These are phyloP conservation scores for Drosophila rhopaloa DNA, from an alignment of 1,140 invertebrate genomes.

Conservation along the genomic window DNA sequence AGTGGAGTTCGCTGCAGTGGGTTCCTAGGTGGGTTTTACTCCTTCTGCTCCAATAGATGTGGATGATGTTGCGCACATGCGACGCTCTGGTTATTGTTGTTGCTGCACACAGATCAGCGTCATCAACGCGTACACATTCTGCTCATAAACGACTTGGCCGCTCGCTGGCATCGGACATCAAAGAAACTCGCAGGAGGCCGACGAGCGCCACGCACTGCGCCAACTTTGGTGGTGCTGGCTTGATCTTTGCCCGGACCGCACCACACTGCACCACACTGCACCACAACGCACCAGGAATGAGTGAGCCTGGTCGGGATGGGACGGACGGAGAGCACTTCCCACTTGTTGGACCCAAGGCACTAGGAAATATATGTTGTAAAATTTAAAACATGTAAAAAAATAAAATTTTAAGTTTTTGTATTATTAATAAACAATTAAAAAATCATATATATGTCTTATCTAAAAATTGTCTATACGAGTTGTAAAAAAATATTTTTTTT, in stretches of 20 bases:
- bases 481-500: too few relatives aligned
- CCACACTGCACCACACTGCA: constrained; percentile 15
- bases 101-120: constrained; percentile 64
- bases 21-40: constrained; percentile 64
- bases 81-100: constrained; percentile 53
- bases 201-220: constrained; percentile 64
- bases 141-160: constrained; percentile 66
- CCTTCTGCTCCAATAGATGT: constrained; percentile 78
- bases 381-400: neutral
- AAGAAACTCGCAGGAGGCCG: constrained; percentile 59
- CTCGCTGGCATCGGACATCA: constrained; percentile 68
- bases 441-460: neutral
- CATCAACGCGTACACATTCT: constrained; percentile 74
- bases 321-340: constrained; percentile 63
- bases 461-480: too few relatives aligned
- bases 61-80: constrained; percentile 63
- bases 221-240: constrained; percentile 73
- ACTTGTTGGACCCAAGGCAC: constrained; percentile 64
- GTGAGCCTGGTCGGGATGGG: constrained; percentile 4
- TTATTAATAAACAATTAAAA: neutral
- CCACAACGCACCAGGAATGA: constrained; percentile 16
- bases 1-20: constrained; percentile 49
- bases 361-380: constrained; percentile 1
- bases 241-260: constrained; percentile 66
- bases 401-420: neutral